phyloP scores from a whole-genome alignment of 2,797 vertebrate genomes.

The Gallinago nigripennis region DNA sequence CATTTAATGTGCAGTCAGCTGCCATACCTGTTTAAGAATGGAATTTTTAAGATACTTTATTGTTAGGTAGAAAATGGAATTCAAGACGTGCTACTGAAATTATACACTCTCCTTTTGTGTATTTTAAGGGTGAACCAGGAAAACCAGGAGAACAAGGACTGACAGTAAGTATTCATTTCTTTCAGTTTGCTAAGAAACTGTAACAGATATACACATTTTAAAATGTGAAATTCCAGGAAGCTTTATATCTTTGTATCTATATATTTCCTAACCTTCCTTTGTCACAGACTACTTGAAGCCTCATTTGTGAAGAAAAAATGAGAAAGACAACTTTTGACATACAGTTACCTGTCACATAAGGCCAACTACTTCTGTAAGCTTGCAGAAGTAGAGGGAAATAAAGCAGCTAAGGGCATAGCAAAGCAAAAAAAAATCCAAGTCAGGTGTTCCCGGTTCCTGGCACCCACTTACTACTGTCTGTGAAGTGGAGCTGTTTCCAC shows the following conservation, averaged over 20 bases:
- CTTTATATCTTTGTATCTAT: background rate
- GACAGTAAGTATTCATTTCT: conserved; percentile 79
- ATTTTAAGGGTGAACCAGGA: conserved; percentile 90
- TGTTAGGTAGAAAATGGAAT: background rate
- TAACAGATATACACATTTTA: background rate
- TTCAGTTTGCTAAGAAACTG: background rate
- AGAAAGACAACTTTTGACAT: background rate
- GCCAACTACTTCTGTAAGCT: background rate
- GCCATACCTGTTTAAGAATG: background rate
- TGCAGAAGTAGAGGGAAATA: background rate
- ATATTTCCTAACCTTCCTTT: background rate
- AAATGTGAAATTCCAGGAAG: background rate
- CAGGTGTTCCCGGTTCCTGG: background rate
- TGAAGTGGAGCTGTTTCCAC: background rate
- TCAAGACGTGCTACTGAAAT: background rate
- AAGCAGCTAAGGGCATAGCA: background rate
- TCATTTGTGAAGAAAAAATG: background rate
- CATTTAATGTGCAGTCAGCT: background rate
- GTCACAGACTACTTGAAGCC: background rate
- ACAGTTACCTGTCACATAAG: background rate
- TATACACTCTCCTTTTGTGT: background rate
- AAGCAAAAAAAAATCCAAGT: background rate
- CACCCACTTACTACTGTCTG: background rate
- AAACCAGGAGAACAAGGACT: conserved; percentile 87
- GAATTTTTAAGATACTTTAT: background rate